Conservation (phyloP, 2,113 vertebrate species). For the Colaptes auratus region DNA sequence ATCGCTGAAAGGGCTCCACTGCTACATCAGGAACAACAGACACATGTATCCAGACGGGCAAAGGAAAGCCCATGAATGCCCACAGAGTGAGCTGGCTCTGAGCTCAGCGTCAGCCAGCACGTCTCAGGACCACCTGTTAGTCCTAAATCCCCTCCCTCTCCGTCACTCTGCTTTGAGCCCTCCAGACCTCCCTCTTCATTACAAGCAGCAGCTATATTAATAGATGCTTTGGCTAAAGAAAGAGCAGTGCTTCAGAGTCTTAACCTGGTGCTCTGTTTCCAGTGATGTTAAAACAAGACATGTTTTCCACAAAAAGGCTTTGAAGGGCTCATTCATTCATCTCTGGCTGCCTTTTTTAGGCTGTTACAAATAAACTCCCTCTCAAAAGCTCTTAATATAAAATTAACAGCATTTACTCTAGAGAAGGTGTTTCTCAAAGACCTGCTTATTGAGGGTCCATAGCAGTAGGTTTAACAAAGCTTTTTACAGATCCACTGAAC, state of each 20-base stretch:
- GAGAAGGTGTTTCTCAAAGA: neutral
- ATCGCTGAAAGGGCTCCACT: conserved; percentile 38
- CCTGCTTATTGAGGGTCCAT: neutral
- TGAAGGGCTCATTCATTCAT: neutral
- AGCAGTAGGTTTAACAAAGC: neutral
- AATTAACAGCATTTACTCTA: neutral
- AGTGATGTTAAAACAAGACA: neutral
- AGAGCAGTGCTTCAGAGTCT: conserved; percentile 27
- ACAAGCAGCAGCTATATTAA: conserved; percentile 70
- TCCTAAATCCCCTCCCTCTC: conserved; percentile 74
- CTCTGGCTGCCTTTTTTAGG: neutral
- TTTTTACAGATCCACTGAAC: neutral
- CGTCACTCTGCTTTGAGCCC: conserved; percentile 29
- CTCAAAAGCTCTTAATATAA: neutral
- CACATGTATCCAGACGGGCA: neutral
- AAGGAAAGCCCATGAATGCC: conserved; percentile 16
- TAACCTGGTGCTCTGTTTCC: conserved; percentile 48
- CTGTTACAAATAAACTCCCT: neutral
- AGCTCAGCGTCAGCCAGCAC: conserved; percentile 60
- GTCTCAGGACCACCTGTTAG: conserved; percentile 77
- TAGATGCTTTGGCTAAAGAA: conserved; percentile 71
- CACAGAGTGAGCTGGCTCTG: conserved; percentile 22
- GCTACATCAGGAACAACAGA: neutral
- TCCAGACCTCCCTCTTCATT: conserved; percentile 67
- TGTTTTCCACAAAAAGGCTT: neutral